phyloP scores from a whole-genome alignment of 2,888 invertebrate species.

The Cephonodes hylas region DNA sequence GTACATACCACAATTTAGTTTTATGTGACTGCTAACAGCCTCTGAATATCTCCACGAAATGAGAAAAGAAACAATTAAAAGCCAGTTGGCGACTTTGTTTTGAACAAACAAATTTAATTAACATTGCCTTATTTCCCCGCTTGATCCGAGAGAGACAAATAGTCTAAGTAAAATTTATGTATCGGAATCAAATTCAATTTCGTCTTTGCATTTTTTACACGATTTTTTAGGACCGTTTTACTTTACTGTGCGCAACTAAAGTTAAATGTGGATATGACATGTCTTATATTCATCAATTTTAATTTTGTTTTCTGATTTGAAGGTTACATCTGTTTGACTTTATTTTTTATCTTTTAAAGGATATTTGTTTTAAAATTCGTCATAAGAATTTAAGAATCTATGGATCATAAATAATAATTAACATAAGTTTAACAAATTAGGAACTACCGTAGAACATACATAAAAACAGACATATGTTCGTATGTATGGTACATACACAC shows the following conservation, averaged over 20 bases:
- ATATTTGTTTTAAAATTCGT: too few relatives aligned
- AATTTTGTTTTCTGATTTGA: too few relatives aligned
- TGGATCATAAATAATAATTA: too few relatives aligned
- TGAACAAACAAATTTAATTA: slow-evolving; percentile 75
- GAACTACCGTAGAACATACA: too few relatives aligned
- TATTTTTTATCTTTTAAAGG: not conserved
- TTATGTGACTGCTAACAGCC: not conserved
- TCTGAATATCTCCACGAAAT: slow-evolving; percentile 25
- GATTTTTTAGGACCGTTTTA: slow-evolving; percentile 68
- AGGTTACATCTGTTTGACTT: too few relatives aligned
- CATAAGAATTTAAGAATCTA: too few relatives aligned
- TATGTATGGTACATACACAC: too few relatives aligned
- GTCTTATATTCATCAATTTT: not conserved
- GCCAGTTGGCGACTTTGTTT: slow-evolving; percentile 62
- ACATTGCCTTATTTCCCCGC: slow-evolving; percentile 70
- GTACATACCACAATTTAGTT: not conserved
- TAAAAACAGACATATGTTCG: too few relatives aligned
- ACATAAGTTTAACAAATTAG: too few relatives aligned
- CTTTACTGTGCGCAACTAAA: slow-evolving; percentile 46
- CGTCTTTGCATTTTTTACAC: slow-evolving; percentile 77
- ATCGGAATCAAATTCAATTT: slow-evolving; percentile 81
- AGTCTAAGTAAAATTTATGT: slow-evolving; percentile 80
- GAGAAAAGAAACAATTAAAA: slow-evolving; percentile 65
- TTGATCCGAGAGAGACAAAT: slow-evolving; percentile 77
- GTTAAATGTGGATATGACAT: slow-evolving; percentile 47